These are phyloP conservation scores for Lasioglossum zephyrum DNA, from an alignment of 2,888 invertebrate genomes.

Conservation along the genomic window DNA sequence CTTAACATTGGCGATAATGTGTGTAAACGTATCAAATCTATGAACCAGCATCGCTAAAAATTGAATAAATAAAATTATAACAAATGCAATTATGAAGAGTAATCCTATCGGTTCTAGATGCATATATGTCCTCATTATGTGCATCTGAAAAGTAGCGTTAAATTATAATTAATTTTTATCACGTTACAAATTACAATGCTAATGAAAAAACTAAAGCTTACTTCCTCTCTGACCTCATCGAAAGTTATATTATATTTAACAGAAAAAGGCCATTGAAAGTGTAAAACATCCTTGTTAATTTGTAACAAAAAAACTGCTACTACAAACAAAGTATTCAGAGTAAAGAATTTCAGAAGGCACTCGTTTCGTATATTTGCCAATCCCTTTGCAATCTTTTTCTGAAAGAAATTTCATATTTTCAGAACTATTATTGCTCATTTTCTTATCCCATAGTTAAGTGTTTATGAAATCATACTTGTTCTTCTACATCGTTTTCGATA, in stretches of 20 bases:
- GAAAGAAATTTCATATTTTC: slow-evolving; percentile 38
- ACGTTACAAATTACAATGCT: slow-evolving; percentile 1
- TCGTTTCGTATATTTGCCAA: slow-evolving; percentile 86
- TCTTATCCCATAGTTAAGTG: not conserved
- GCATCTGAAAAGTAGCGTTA: slow-evolving; percentile 75
- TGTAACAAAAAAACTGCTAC: slow-evolving; percentile 88
- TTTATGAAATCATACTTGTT: slow-evolving; percentile 84
- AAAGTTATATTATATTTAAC: slow-evolving; percentile 84
- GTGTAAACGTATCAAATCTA: slow-evolving; percentile 88
- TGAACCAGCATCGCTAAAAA: slow-evolving; percentile 89
- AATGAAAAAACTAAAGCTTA: slow-evolving; percentile 67
- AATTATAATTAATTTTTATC: slow-evolving; percentile 11
- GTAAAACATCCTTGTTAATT: slow-evolving; percentile 86
- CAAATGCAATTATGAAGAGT: slow-evolving; percentile 87
- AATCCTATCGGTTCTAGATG: slow-evolving; percentile 87
- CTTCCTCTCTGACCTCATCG: slow-evolving; percentile 80
- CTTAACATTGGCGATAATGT: slow-evolving; percentile 94
- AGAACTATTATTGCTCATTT: not conserved
- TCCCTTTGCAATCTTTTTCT: slow-evolving; percentile 84
- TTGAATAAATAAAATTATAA: slow-evolving; percentile 87
- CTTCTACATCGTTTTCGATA: slow-evolving; percentile 88
- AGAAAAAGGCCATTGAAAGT: slow-evolving; percentile 87
- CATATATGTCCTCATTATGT: slow-evolving; percentile 84
- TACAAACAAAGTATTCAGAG: slow-evolving; percentile 89
- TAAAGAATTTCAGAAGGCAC: slow-evolving; percentile 87